phyloP scores from a whole-genome alignment of 1,140 invertebrate genomes.

The Zaprionus africanus region DNA sequence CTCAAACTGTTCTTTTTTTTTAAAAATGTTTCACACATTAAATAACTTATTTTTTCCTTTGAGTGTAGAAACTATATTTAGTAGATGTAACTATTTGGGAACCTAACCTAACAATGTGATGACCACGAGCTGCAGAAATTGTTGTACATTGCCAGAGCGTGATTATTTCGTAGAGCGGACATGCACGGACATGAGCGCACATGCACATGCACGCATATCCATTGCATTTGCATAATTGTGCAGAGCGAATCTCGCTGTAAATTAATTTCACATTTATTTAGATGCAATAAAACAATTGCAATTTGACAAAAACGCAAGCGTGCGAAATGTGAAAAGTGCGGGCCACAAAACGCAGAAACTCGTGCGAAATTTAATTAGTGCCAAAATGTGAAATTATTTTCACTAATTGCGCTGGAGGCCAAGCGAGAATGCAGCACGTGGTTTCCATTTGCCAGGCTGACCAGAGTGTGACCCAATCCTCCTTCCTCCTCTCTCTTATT shows the following conservation, averaged over 20 bases:
- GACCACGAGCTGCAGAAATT: background rate
- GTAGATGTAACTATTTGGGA: background rate
- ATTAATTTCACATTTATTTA: conserved; percentile 53
- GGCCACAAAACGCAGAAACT: conserved; percentile 42
- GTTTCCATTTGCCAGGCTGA: conserved; percentile 13
- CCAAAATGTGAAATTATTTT: conserved; percentile 67
- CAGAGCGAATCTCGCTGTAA: conserved; percentile 24
- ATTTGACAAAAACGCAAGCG: conserved; percentile 57
- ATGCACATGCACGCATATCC: background rate
- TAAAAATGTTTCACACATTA: background rate
- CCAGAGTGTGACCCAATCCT: conserved; percentile 11
- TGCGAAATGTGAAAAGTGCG: conserved; percentile 30
- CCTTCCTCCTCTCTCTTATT: conserved; percentile 2
- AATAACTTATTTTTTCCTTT: background rate
- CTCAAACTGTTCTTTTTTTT: background rate
- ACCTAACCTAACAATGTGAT: background rate
- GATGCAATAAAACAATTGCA: conserved; percentile 65
- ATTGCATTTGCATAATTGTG: conserved; percentile 3
- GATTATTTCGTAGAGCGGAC: background rate
- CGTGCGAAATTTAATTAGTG: conserved; percentile 78
- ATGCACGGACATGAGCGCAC: background rate
- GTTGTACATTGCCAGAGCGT: background rate
- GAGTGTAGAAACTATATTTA: background rate
- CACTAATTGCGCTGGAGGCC: conserved; percentile 67
- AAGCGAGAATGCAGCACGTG: conserved; percentile 32